Percentiles rank a stretch among this genome's conserved stretches.
These are phyloP conservation scores for Anhinga rufa DNA, from an alignment of 2,113 vertebrate genomes.

Conservation along the genomic window DNA sequence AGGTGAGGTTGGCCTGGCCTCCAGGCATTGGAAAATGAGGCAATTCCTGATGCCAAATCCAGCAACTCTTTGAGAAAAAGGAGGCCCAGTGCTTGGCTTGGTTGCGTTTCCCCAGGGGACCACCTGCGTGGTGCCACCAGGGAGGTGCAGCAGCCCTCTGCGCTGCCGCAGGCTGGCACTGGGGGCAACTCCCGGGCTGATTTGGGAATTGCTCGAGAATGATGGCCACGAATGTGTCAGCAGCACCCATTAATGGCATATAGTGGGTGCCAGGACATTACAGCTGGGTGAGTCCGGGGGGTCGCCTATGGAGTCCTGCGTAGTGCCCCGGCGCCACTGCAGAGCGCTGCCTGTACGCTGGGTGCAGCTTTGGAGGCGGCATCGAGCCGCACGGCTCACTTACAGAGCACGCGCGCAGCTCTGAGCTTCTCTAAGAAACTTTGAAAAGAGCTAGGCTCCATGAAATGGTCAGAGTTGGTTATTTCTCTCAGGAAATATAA, in stretches of 20 bases:
- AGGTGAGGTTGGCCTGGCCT: no score
- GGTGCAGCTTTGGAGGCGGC: not conserved
- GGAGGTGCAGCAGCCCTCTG: not conserved
- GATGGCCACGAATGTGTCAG: no score
- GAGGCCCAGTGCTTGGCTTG: not conserved
- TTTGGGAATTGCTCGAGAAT: not conserved
- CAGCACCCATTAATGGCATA: rapidly evolving
- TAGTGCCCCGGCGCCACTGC: not conserved
- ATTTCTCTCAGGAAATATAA: not conserved
- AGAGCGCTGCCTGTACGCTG: not conserved
- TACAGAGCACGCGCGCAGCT: not conserved
- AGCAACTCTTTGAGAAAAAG: not conserved
- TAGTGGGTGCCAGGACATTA: no score
- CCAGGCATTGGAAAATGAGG: not conserved
- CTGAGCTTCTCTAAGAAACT: not conserved
- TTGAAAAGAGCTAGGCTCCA: not conserved
- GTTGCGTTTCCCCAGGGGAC: not conserved
- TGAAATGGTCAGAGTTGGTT: no score
- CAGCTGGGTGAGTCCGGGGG: no score
- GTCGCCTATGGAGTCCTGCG: rapidly evolving
- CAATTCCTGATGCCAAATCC: not conserved
- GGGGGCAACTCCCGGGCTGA: no score
- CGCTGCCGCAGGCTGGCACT: not conserved
- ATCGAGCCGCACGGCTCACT: rapidly evolving
- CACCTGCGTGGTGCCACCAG: not conserved